Conservation (phyloP, 1,140 invertebrate species). For the Idris sp. region DNA sequence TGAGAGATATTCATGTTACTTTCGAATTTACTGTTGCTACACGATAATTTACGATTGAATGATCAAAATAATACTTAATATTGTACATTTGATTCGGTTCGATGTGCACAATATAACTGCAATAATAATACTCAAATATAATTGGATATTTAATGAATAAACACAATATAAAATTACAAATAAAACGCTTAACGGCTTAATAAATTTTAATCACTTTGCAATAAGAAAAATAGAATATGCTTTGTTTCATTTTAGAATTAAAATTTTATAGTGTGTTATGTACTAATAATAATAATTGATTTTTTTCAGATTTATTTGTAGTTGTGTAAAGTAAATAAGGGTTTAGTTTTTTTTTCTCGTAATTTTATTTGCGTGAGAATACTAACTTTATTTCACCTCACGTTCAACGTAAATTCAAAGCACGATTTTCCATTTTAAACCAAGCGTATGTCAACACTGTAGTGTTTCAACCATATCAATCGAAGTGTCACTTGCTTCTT, state of each 20-base stretch:
- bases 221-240: conserved; percentile 23
- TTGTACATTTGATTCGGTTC: conserved; percentile 56
- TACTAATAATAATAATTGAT: no score
- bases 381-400: conserved; percentile 68
- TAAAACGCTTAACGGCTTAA: conserved; percentile 15
- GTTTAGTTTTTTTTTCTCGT: no score
- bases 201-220: conserved; percentile 31
- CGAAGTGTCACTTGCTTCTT: conserved; percentile 64
- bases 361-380: conserved; percentile 38
- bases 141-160: conserved; percentile 57
- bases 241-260: conserved; percentile 26
- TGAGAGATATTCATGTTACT: conserved; percentile 62
- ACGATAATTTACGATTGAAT: conserved; percentile 60
- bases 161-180: conserved; percentile 43
- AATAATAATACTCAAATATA: conserved; percentile 38
- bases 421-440: conserved; percentile 79
- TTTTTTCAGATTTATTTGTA: no score
- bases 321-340: no score
- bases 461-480: conserved; percentile 77
- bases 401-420: conserved; percentile 75
- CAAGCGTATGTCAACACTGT: conserved; percentile 76
- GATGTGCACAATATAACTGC: conserved; percentile 49
- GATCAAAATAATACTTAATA: conserved; percentile 63
- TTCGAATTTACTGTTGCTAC: conserved; percentile 57
- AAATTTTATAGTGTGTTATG: conserved; percentile 9